Evolutionary conservation across 2,888 invertebrate genomes (phyloP).

Genomic region (Ceramica pisi): DNA sequence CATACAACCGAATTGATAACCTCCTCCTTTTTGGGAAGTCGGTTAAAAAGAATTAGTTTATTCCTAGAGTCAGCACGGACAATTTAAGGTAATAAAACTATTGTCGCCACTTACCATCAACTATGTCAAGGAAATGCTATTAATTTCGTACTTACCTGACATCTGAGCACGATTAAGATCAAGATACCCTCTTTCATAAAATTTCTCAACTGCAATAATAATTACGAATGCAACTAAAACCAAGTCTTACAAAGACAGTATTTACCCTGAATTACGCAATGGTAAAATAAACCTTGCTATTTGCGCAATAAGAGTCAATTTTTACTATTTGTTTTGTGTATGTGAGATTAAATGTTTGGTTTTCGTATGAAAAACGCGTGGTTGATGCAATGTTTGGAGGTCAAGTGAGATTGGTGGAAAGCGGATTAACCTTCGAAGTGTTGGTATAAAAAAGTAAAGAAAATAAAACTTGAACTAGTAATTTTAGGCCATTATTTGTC

Average conservation of each 20-base stretch:
- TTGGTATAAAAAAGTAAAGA: conserved; percentile 22
- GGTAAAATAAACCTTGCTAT: conserved; percentile 28
- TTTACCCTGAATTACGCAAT: conserved; percentile 52
- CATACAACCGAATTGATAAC: too few relatives aligned
- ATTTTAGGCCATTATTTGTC: conserved; percentile 14
- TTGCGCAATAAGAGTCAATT: conserved; percentile 42
- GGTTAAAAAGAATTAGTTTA: neutral
- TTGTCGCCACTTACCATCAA: conserved; percentile 25
- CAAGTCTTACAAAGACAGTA: conserved; percentile 38
- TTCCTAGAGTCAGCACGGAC: neutral
- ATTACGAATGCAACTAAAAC: conserved; percentile 53
- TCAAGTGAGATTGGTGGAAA: conserved; percentile 39
- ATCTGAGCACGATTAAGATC: conserved; percentile 28
- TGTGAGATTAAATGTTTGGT: conserved; percentile 52
- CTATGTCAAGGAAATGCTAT: conserved; percentile 52
- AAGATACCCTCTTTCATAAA: conserved; percentile 50
- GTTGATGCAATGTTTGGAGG: conserved; percentile 44
- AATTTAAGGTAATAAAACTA: conserved; percentile 2
- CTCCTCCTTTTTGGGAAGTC: too few relatives aligned
- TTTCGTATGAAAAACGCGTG: conserved; percentile 12
- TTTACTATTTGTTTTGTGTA: conserved; percentile 31
- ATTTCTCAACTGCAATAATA: conserved; percentile 59
- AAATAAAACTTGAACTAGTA: conserved; percentile 15
- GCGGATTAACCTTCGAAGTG: conserved; percentile 36
- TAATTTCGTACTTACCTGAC: conserved; percentile 29